Evolutionary conservation across 2,113 vertebrate genomes (phyloP).

Genomic region (Callaeas wilsoni): DNA sequence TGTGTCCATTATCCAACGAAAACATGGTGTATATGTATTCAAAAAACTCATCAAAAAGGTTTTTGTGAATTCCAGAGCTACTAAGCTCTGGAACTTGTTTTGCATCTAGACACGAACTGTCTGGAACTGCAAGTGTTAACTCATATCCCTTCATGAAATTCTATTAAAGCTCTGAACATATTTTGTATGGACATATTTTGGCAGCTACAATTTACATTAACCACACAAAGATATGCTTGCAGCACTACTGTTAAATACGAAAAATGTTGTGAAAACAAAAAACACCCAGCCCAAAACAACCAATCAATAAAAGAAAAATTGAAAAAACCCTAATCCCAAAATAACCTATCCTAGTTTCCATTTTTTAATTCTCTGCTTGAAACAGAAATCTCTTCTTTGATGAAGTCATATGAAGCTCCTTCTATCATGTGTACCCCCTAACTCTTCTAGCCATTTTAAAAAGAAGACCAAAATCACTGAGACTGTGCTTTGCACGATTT

Average conservation of each 20-base stretch:
- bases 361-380: not conserved
- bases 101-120: not conserved
- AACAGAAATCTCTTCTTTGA: not conserved
- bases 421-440: fast-evolving
- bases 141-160: not conserved
- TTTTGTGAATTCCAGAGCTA: not conserved
- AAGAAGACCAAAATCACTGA: not conserved
- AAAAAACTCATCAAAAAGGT: not conserved
- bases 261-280: not conserved
- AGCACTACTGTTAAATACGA: not conserved
- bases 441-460: not conserved
- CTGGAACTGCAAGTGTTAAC: not conserved
- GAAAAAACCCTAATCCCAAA: not conserved
- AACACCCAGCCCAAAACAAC: not conserved
- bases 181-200: not conserved
- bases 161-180: not conserved
- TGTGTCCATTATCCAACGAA: not conserved
- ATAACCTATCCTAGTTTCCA: not conserved
- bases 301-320: not conserved
- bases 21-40: not conserved
- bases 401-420: not conserved
- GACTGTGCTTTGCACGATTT: not conserved
- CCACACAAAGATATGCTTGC: not conserved
- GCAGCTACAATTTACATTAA: not conserved
- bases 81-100: not conserved